phyloP scores from a whole-genome alignment of 92 coral and sea anemone genomes.

The Epizoanthus rinbou region DNA sequence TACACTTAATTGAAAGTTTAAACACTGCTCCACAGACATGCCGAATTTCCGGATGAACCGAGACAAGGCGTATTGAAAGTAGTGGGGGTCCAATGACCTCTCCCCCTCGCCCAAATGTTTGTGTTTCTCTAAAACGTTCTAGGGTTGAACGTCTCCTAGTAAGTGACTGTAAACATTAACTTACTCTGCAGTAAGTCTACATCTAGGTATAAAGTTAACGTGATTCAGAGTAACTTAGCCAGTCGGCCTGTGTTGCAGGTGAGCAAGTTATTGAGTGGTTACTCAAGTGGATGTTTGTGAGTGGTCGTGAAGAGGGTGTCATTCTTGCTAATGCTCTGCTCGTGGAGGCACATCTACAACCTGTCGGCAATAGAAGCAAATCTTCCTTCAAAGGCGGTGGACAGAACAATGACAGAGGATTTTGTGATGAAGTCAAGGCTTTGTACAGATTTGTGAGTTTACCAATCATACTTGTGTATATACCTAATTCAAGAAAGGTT shows the following conservation, averaged over 20 bases:
- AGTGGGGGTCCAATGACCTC: too few relatives aligned
- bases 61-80: too few relatives aligned
- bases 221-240: neutral
- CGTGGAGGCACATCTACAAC: slow-evolving; percentile 85
- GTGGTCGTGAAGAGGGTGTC: slow-evolving; percentile 69
- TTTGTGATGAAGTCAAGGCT: slow-evolving; percentile 82
- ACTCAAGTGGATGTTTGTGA: slow-evolving; percentile 90
- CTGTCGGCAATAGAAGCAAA: slow-evolving; percentile 84
- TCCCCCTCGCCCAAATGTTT: too few relatives aligned
- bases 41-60: too few relatives aligned
- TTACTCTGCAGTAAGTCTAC: too few relatives aligned
- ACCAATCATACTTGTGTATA: neutral
- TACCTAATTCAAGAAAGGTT: too few relatives aligned
- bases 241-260: slow-evolving; percentile 55
- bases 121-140: too few relatives aligned
- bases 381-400: slow-evolving; percentile 72
- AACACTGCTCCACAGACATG: too few relatives aligned
- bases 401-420: slow-evolving; percentile 43
- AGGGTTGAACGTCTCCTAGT: too few relatives aligned
- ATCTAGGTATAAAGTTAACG: neutral
- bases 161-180: too few relatives aligned
- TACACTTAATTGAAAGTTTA: too few relatives aligned
- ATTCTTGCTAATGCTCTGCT: slow-evolving; percentile 70
- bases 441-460: slow-evolving; percentile 94
- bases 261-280: slow-evolving; percentile 89